Evolutionary conservation across 2,113 vertebrate species (phyloP), one percentile per base, ranked within the genome.

Genomic region (Columbina picui): DNA sequence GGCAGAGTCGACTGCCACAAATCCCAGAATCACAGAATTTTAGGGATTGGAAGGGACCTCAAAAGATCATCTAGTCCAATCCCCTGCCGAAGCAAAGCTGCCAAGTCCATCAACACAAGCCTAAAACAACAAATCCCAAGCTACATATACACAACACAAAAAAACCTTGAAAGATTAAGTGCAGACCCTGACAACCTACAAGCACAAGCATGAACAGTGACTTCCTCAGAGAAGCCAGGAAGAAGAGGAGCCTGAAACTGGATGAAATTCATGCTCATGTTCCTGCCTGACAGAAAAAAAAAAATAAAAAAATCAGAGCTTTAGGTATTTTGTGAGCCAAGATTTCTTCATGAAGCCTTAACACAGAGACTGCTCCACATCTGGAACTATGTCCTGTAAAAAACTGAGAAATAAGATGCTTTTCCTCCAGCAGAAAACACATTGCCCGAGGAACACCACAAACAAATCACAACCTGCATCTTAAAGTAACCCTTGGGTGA

Each of bases 111-210:
- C 57, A 77, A 32, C 30, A 45, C n/a, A 59, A 75, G 39, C 65
- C 70, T 23, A 36, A 10, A 78, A 49, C 12, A 87, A 38, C 41
- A 60, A n/a, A 3, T 4, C 18, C 32, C 50, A 61, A 6, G n/a
- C 39, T 79, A 56, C n/a, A 10, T 2, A 43, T 4, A 50, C 45
- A 55, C 12, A 59, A 27, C 16, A n/a, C 1, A 0, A 0, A 0
- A 80, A 73, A 32, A 57, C 14, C 41, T 36, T n/a, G 9, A 77
- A 69, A 56, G 47, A 50, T 34, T 74, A 2, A 0, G n/a, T 4
- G 15, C 29, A 63, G 38, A 89, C 16, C 20, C 22, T 83, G 57
- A 76, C 53, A 85, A 69, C 7, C 78, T 4, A 29, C 12, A 76
- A 30, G 18, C 41, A 30, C 34, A 36, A 27, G 10, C 15, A 32